Conservation (phyloP, 2,797 vertebrate species). For the Artibeus lituratus region DNA sequence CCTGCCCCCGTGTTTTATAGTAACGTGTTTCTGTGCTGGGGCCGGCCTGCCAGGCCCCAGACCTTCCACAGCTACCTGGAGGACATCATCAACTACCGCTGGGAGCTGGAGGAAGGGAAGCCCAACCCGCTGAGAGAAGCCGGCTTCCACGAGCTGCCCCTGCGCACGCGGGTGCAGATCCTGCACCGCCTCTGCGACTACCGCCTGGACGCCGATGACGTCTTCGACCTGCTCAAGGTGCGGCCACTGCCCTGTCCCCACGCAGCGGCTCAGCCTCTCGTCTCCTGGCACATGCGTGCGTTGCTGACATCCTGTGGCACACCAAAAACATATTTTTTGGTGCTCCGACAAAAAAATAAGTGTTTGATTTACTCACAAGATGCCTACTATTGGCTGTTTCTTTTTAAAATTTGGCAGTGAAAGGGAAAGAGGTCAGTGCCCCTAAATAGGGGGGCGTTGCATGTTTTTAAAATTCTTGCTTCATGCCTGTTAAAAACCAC, state of each 20-base stretch:
- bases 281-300: background rate
- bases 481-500: background rate
- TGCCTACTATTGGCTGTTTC: no score
- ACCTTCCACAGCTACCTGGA: conserved; percentile 95
- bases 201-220: conserved; percentile 96
- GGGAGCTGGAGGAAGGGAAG: conserved; percentile 98
- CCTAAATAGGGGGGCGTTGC: no score
- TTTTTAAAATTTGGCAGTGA: background rate
- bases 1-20: background rate
- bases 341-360: background rate
- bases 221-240: conserved; percentile 98
- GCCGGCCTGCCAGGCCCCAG: conserved; percentile 85
- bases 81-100: conserved; percentile 98
- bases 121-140: conserved; percentile 93
- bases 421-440: background rate
- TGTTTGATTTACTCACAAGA: background rate
- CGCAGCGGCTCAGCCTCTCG: background rate
- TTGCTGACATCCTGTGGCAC: no score
- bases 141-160: conserved; percentile 90
- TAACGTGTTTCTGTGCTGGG: conserved; percentile 42
- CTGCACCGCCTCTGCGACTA: conserved; percentile 97
- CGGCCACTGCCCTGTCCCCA: background rate
- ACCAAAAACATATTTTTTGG: no score
- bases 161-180: conserved; percentile 93
- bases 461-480: background rate